phyloP scores from a whole-genome alignment of 2,113 vertebrate species.

The Alexandromys fortis region DNA sequence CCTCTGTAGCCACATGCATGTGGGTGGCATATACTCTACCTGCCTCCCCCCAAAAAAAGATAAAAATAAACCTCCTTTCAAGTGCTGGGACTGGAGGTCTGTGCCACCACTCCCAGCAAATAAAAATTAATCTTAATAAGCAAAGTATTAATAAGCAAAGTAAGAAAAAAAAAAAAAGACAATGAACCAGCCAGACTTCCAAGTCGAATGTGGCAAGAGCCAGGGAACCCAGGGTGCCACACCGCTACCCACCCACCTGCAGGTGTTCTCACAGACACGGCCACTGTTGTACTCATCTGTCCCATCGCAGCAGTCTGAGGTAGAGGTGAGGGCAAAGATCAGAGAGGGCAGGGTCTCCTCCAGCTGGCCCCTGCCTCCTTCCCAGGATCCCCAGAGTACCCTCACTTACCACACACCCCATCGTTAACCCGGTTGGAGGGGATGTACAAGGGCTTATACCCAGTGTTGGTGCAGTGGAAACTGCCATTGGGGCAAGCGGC shows the following conservation, averaged over 20 bases:
- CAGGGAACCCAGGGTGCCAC: fast-evolving
- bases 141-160: not conserved
- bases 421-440: constrained; percentile 93
- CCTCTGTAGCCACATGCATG: not conserved
- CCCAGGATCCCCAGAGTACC: fast-evolving
- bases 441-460: constrained; percentile 90
- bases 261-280: constrained; percentile 91
- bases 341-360: not conserved
- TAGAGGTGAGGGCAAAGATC: not conserved
- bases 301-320: constrained; percentile 93
- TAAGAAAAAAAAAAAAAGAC: not conserved
- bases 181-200: not conserved
- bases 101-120: not conserved
- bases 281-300: constrained; percentile 96
- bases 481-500: constrained; percentile 92
- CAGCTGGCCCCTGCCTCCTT: not conserved
- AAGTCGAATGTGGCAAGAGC: fast-evolving
- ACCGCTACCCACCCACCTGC: constrained; percentile 85
- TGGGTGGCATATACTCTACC: not conserved
- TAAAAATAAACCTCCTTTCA: not conserved
- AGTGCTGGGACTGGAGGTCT: not conserved
- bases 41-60: too few relatives aligned
- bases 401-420: constrained; percentile 91
- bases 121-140: not conserved
- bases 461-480: constrained; percentile 94